Evolutionary conservation across 2,888 invertebrate species (phyloP).

Genomic region (Oligia fasciuncula): DNA sequence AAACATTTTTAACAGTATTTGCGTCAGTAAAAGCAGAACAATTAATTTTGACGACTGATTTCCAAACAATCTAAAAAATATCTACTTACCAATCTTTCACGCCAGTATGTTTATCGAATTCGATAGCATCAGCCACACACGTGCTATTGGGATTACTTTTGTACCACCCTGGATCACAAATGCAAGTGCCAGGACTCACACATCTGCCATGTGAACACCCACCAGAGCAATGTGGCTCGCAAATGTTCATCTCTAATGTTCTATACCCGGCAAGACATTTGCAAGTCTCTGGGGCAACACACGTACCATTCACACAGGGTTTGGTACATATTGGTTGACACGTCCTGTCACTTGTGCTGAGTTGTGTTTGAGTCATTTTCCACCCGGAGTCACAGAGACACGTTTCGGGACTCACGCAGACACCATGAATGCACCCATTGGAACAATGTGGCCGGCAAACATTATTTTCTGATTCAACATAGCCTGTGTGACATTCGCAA

Average conservation of each 20-base stretch:
- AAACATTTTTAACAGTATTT: neutral
- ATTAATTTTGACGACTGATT: neutral
- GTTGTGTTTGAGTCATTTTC: neutral
- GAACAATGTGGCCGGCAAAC: constrained; percentile 39
- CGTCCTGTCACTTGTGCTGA: neutral
- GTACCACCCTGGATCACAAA: constrained; percentile 41
- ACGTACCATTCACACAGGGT: constrained; percentile 33
- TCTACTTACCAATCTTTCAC: constrained; percentile 19
- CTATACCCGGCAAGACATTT: constrained; percentile 33
- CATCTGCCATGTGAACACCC: constrained; percentile 42
- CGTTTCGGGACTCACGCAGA: constrained; percentile 30
- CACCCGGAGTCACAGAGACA: constrained; percentile 37
- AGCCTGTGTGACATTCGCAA: constrained; percentile 43
- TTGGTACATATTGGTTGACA: constrained; percentile 29
- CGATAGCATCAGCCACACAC: constrained; percentile 7
- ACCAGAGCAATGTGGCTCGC: constrained; percentile 28
- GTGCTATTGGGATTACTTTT: constrained; percentile 17
- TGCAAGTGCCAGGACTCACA: constrained; percentile 26
- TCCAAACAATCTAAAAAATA: no score
- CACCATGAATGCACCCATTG: constrained; percentile 23
- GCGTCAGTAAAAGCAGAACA: neutral
- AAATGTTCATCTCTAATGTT: constrained; percentile 10
- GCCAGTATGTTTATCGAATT: neutral
- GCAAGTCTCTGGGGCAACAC: constrained; percentile 49
- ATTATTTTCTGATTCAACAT: neutral